phyloP scores from a whole-genome alignment of 2,888 invertebrate genomes.

The Kuschelorhynchus macadamiae region DNA sequence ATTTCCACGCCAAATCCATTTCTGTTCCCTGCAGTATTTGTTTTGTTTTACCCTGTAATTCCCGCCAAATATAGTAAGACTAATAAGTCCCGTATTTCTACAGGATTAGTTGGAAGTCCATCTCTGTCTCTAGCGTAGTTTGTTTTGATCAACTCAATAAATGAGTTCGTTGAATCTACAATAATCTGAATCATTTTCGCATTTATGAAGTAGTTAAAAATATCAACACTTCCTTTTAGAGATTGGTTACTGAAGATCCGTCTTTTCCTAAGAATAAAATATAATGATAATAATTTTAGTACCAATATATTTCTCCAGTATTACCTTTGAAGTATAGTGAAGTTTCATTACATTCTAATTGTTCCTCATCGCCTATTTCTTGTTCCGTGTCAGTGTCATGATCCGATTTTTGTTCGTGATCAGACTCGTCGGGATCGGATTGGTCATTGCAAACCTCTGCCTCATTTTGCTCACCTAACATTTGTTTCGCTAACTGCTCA shows the following conservation, averaged over 20 bases:
- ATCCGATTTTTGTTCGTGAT: too few species aligned
- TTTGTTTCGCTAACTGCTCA: too few species aligned
- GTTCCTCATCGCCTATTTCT: too few species aligned
- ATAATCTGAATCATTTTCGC: conserved; percentile 1
- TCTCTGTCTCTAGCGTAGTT: background rate
- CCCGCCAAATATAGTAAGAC: conserved; percentile 5
- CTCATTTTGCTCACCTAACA: too few species aligned
- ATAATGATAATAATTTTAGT: too few species aligned
- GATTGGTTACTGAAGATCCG: too few species aligned
- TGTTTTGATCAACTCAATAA: background rate
- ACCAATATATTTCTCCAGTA: too few species aligned
- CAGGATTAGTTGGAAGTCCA: background rate
- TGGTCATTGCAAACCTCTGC: too few species aligned
- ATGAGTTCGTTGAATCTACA: conserved; percentile 1
- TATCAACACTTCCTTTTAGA: background rate
- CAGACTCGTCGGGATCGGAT: too few species aligned
- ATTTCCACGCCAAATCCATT: conserved; percentile 5
- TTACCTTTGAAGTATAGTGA: too few species aligned
- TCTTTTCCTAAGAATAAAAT: too few species aligned
- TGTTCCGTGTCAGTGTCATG: conserved; percentile 1
- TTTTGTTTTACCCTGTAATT: background rate
- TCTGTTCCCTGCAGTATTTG: conserved; percentile 1
- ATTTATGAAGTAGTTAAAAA: conserved; percentile 17
- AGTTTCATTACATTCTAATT: too few species aligned
- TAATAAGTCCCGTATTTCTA: conserved; percentile 9